These are phyloP conservation scores for Apogon hyalosoma DNA, from an alignment of 2,797 vertebrate genomes.

Conservation along the genomic window DNA sequence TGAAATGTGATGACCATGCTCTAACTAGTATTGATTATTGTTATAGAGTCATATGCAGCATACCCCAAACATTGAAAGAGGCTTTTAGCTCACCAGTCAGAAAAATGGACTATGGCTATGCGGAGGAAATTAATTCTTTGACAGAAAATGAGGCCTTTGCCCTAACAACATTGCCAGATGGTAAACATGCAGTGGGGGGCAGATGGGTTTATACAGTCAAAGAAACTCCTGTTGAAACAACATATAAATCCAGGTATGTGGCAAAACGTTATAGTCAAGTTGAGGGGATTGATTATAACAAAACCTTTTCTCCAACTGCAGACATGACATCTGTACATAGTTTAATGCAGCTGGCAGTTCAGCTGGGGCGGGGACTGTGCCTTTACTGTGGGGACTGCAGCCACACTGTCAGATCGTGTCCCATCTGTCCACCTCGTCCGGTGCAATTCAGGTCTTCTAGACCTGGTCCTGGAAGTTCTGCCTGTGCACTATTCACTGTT, in stretches of 20 bases:
- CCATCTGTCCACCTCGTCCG: no score
- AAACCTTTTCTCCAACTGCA: no score
- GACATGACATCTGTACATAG: no score
- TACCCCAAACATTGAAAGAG: not conserved
- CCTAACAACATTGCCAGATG: not conserved
- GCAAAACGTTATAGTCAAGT: constrained; percentile 3
- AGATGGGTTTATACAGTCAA: not conserved
- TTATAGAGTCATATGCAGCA: not conserved
- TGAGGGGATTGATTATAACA: not conserved
- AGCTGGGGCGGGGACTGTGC: no score
- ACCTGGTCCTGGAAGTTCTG: no score
- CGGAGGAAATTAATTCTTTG: not conserved
- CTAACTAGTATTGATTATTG: no score
- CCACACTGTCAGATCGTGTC: no score
- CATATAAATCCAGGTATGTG: not conserved
- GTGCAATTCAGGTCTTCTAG: no score
- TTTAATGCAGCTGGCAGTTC: no score
- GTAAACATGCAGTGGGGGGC: not conserved
- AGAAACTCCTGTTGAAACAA: not conserved
- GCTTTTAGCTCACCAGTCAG: not conserved
- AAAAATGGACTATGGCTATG: not conserved
- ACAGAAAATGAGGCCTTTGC: not conserved
- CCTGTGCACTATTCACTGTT: no score
- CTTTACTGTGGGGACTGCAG: no score
- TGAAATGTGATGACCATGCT: no score